Conservation (phyloP, 2,888 invertebrate species). For the Metalampra italica region DNA sequence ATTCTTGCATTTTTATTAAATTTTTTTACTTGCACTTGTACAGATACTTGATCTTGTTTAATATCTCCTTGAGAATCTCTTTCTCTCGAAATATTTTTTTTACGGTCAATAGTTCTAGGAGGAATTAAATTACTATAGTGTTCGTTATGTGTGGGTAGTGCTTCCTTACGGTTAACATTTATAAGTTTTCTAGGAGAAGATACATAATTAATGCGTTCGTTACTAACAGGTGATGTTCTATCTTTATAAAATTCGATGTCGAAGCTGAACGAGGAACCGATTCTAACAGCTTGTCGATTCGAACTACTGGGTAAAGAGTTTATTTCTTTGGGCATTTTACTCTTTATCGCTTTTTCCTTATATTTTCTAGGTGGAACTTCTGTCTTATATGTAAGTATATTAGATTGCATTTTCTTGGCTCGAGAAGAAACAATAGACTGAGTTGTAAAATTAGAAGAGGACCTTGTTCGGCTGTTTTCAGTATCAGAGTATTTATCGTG, state of each 20-base stretch:
- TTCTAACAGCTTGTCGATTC: slow-evolving; percentile 15
- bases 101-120: not conserved
- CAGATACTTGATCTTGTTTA: slow-evolving; percentile 3
- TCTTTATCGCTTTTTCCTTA: slow-evolving; percentile 1
- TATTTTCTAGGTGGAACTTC: slow-evolving; percentile 11
- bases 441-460: slow-evolving; percentile 26
- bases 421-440: slow-evolving; percentile 7
- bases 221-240: slow-evolving; percentile 1
- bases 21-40: slow-evolving; percentile 4
- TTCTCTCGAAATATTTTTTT: slow-evolving; percentile 4
- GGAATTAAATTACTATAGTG: too few species aligned
- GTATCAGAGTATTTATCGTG: slow-evolving; percentile 16
- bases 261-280: slow-evolving; percentile 20
- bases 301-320: slow-evolving; percentile 8
- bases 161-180: not conserved
- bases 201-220: not conserved
- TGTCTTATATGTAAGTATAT: slow-evolving; percentile 16
- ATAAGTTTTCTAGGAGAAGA: not conserved
- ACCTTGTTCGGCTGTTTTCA: slow-evolving; percentile 24
- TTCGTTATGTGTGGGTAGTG: too few species aligned
- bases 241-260: slow-evolving; percentile 24
- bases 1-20: slow-evolving; percentile 11
- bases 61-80: slow-evolving; percentile 3
- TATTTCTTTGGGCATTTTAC: slow-evolving; percentile 3
- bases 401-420: slow-evolving; percentile 28